Conservation (phyloP, 1,140 invertebrate species). For the Papilio polytes region DNA sequence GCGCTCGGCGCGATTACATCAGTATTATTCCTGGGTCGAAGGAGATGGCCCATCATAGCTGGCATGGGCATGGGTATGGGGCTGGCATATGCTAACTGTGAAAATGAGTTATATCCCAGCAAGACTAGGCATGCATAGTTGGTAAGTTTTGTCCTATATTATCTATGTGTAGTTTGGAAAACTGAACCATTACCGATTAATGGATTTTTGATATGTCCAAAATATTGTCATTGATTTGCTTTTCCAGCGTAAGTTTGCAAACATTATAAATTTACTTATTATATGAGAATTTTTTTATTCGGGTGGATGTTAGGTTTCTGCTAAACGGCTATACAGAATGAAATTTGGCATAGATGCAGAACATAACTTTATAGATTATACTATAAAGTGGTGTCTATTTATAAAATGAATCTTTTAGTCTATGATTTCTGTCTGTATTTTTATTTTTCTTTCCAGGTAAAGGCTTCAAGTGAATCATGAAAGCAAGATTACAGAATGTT, state of each 20-base stretch:
- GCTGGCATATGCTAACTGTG: slow-evolving; percentile 91
- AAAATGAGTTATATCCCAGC: slow-evolving; percentile 82
- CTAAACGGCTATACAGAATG: too few species aligned
- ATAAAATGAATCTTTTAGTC: too few species aligned
- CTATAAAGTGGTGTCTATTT: too few species aligned
- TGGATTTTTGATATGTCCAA: too few species aligned
- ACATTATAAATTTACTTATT: too few species aligned
- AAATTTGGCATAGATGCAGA: too few species aligned
- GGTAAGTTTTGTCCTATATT: slow-evolving; percentile 37
- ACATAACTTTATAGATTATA: too few species aligned
- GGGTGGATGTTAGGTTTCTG: too few species aligned
- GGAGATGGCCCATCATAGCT: slow-evolving; percentile 88
- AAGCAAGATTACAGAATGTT: slow-evolving; percentile 46
- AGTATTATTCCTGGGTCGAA: slow-evolving; percentile 87
- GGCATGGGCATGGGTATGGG: slow-evolving; percentile 90
- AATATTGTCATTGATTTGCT: too few species aligned
- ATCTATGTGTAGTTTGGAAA: slow-evolving; percentile 1
- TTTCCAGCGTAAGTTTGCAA: too few species aligned
- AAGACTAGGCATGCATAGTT: slow-evolving; percentile 63
- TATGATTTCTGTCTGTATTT: not conserved
- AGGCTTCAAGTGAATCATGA: slow-evolving; percentile 57
- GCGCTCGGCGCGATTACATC: slow-evolving; percentile 87
- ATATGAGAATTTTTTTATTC: too few species aligned
- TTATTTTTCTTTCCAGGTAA: slow-evolving; percentile 58
- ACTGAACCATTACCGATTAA: too few species aligned